These are phyloP conservation scores for Oceanodroma leucorhoa DNA, from an alignment of 2,797 vertebrate genomes.

Conservation along the genomic window DNA sequence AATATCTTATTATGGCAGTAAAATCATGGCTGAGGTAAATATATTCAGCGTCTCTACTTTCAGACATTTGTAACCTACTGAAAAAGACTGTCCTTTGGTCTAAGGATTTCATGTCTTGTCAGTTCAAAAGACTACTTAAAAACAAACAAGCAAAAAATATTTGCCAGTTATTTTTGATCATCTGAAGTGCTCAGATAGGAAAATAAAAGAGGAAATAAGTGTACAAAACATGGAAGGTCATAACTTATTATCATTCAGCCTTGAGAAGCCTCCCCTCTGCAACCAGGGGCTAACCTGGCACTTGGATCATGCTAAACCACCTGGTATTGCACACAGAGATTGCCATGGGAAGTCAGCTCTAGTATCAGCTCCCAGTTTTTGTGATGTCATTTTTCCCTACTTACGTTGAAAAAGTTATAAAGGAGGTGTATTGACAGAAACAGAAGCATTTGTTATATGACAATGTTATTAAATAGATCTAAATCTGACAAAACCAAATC, in stretches of 20 bases:
- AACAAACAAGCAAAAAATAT: neutral
- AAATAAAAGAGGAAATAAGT: neutral
- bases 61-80: neutral
- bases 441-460: neutral
- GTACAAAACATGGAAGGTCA: neutral
- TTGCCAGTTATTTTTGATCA: neutral
- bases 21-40: slow-evolving; percentile 24
- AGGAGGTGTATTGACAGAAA: neutral
- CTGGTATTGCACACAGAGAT: neutral
- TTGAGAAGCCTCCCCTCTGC: neutral
- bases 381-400: neutral
- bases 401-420: neutral
- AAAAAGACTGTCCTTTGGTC: slow-evolving; percentile 22
- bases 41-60: neutral
- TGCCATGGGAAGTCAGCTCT: neutral
- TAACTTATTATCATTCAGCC: neutral
- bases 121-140: neutral
- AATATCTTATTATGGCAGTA: slow-evolving; percentile 31
- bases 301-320: neutral
- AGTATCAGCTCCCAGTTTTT: neutral
- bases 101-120: slow-evolving; percentile 30
- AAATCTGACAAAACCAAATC: neutral
- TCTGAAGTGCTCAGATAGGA: neutral
- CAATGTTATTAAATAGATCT: neutral
- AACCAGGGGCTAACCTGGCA: neutral